Conservation (phyloP, 1,140 invertebrate genomes). For the Araneus ventricosus region DNA sequence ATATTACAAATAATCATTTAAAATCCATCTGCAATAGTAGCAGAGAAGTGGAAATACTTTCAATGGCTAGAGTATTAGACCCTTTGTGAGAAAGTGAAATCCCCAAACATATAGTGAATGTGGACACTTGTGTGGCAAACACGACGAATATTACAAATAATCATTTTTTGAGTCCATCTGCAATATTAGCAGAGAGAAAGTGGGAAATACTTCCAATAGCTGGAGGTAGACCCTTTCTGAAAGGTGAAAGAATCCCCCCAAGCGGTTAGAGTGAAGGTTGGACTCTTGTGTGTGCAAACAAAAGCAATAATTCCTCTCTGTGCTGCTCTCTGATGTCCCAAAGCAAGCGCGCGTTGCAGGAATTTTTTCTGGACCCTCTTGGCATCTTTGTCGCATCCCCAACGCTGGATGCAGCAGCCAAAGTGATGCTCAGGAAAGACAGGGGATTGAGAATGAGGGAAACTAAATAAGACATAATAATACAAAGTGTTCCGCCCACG, state of each 20-base stretch:
- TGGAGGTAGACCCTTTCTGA: neutral
- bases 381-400: neutral
- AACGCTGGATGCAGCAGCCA: neutral
- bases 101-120: too few species aligned
- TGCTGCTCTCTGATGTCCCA: neutral
- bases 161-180: neutral
- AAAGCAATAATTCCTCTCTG: neutral
- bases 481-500: too few species aligned
- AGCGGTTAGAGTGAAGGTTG: neutral
- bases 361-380: neutral
- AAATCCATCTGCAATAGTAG: neutral
- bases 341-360: neutral
- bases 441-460: neutral
- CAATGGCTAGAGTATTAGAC: too few species aligned
- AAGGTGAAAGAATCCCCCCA: constrained; percentile 16
- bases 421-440: neutral
- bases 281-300: neutral
- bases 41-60: too few species aligned
- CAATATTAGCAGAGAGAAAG: neutral
- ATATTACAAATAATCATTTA: too few species aligned
- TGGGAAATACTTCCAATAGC: neutral
- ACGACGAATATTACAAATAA: too few species aligned
- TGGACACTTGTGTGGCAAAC: too few species aligned
- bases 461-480: neutral
- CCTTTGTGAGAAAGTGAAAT: too few species aligned